Evolutionary conservation across 2,888 invertebrate species (phyloP).

Genomic region (Standfussiana lucernea): DNA sequence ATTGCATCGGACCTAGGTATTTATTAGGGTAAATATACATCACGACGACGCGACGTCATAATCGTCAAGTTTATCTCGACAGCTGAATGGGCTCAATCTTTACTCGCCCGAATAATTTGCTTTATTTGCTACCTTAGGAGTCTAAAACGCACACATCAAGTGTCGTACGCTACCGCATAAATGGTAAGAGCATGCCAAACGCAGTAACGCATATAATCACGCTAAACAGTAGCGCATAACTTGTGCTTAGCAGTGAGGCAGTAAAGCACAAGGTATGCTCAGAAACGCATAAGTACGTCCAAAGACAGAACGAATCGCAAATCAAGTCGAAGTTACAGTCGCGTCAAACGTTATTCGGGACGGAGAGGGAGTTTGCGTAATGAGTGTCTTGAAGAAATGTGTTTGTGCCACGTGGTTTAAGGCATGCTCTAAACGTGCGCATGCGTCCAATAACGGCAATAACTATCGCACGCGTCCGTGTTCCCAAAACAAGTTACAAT

Average conservation of each 20-base stretch:
- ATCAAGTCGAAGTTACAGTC: neutral
- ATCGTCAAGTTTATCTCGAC: neutral
- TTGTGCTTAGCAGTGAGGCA: neutral
- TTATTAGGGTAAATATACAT: neutral
- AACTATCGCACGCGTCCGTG: neutral
- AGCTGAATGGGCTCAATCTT: neutral
- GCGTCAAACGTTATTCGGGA: neutral
- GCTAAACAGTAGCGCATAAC: neutral
- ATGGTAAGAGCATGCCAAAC: no score
- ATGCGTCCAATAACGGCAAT: neutral
- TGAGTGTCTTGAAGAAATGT: neutral
- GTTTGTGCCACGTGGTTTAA: neutral
- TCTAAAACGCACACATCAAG: neutral
- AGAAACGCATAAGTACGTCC: no score
- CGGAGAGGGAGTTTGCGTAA: neutral
- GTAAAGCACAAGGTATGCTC: neutral
- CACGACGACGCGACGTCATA: constrained; percentile 12
- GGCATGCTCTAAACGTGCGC: neutral
- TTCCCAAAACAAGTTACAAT: neutral
- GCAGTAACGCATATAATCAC: neutral
- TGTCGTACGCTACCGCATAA: no score
- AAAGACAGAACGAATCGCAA: neutral
- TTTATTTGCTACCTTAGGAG: neutral
- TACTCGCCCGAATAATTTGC: neutral
- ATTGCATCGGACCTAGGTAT: neutral